These are phyloP conservation scores for Scaptomyza hsui DNA, from an alignment of 1,140 invertebrate genomes.

Conservation along the genomic window DNA sequence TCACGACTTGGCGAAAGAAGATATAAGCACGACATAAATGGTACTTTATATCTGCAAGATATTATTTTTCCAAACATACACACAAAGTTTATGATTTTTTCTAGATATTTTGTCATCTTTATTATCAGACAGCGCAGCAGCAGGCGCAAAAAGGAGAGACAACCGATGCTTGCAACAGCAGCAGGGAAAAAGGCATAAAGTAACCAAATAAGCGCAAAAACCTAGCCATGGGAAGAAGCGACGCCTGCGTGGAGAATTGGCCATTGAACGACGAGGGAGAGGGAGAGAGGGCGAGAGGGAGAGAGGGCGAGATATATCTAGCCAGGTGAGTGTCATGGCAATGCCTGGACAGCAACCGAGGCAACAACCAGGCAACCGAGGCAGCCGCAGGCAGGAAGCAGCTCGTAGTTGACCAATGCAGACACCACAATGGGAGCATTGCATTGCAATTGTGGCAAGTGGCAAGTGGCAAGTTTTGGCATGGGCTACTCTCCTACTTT, in stretches of 20 bases:
- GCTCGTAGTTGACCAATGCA: conserved; percentile 61
- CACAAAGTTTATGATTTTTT: conserved; percentile 83
- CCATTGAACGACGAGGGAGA: conserved; percentile 45
- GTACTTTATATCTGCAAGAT: conserved; percentile 82
- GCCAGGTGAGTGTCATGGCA: conserved; percentile 55
- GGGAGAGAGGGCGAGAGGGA: no score
- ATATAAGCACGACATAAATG: conserved; percentile 83
- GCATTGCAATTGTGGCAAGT: conserved; percentile 31
- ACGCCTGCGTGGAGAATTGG: conserved; percentile 71
- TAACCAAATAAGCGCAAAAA: conserved; percentile 78
- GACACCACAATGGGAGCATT: conserved; percentile 53
- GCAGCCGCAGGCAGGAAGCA: conserved; percentile 44
- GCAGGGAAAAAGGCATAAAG: conserved; percentile 68
- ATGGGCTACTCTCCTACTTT: conserved; percentile 25
- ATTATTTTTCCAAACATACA: conserved; percentile 83
- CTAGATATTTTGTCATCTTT: conserved; percentile 83
- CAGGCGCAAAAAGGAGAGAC: conserved; percentile 22
- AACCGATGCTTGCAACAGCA: conserved; percentile 19
- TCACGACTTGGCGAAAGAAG: conserved; percentile 80
- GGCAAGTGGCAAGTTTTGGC: conserved; percentile 42
- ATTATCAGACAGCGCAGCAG: conserved; percentile 63
- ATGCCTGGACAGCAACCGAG: conserved; percentile 11
- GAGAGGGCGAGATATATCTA: conserved; percentile 6
- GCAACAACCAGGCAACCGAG: background rate
- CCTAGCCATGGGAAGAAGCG: conserved; percentile 64